These are phyloP conservation scores for Microcebus griseorufus DNA, from an alignment of 2,113 vertebrate genomes.

Conservation along the genomic window DNA sequence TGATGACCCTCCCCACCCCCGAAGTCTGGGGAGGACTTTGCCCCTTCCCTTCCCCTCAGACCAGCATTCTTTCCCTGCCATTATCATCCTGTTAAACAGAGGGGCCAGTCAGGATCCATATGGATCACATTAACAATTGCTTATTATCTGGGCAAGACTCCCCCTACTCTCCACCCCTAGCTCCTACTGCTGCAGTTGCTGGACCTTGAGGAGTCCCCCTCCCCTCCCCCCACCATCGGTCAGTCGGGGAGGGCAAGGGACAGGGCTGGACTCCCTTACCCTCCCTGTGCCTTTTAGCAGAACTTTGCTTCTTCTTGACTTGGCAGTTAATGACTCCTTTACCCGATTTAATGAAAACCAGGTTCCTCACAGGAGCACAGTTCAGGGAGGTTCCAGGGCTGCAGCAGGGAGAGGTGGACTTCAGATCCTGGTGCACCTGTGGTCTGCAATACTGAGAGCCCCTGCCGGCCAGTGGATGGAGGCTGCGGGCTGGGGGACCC, in stretches of 20 bases:
- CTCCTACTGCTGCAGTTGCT: conserved; percentile 39
- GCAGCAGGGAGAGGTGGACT: background rate
- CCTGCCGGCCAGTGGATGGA: background rate
- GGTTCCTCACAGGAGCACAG: background rate
- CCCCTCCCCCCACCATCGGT: background rate
- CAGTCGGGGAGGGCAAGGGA: conserved; percentile 46
- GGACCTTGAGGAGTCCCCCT: conserved; percentile 55
- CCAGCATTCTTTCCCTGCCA: conserved; percentile 85
- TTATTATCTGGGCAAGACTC: conserved; percentile 83
- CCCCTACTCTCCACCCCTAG: conserved; percentile 64
- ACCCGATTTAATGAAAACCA: conserved; percentile 56
- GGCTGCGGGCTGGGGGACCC: background rate
- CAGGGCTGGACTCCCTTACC: conserved; percentile 27
- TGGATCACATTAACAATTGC: conserved; percentile 90
- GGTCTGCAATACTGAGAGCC: background rate
- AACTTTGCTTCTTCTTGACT: conserved; percentile 47
- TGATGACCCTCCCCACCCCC: conserved; percentile 39
- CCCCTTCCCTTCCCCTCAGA: conserved; percentile 73
- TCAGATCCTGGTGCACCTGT: background rate
- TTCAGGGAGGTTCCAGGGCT: background rate
- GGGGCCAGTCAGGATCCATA: conserved; percentile 84
- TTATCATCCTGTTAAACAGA: conserved; percentile 89
- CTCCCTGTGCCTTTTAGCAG: conserved; percentile 41
- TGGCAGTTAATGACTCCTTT: conserved; percentile 36
- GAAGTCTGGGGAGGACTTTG: conserved; percentile 72